Base-by-base conservation (phyloP, 1,140 invertebrate species). In the Stratiolaelaps scimitus region DNA sequence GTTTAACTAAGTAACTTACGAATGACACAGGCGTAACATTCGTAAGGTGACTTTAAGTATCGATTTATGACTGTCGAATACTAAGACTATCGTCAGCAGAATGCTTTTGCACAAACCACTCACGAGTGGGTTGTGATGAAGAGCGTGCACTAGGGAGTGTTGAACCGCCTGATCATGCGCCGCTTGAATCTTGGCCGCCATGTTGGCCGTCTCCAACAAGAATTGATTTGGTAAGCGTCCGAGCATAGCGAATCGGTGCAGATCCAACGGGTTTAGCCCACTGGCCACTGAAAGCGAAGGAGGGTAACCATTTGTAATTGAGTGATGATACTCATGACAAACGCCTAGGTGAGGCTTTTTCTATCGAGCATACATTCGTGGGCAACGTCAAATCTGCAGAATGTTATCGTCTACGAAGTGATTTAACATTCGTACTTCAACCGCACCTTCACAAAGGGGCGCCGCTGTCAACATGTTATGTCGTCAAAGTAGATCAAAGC, bases 211-310 rank as follows among this genome's bases (percentile, higher is more conserved):
- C 20, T 60, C 53, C 53, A 60, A 34, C 2, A 60, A 34, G 10
- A 60, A 34, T 29, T 60, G 53, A 10, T 60, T 60, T 2, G 53
- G 53, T 20, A 60, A 29, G 10, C 34, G 34, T 34, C 53, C 53
- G 26, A 60, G 53, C 53, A 60, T 60, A 17, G 53, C 53, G 53
- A 60, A 26, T 15, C 53, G 53, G 26, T 34, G 53, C 26, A 60
- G 34, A 60, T 60, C 53, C 15, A 60, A 23, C 26, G 53, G 15
- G 34, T 60, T 60, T 23, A 60, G 26, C 34, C 53, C 53, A 23
- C 53, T 26, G 34, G 34, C 34, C 17, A 60, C 53, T 60, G 53
- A 15, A 60, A 60, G 20, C 15, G 1, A 34, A 60, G 4, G 19
- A 13, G 15, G 20, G 5, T 19, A 48, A 48, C 26, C 20, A 60